Evolutionary conservation across 2,113 vertebrate genomes (phyloP).

Genomic region (Scopus umbretta): DNA sequence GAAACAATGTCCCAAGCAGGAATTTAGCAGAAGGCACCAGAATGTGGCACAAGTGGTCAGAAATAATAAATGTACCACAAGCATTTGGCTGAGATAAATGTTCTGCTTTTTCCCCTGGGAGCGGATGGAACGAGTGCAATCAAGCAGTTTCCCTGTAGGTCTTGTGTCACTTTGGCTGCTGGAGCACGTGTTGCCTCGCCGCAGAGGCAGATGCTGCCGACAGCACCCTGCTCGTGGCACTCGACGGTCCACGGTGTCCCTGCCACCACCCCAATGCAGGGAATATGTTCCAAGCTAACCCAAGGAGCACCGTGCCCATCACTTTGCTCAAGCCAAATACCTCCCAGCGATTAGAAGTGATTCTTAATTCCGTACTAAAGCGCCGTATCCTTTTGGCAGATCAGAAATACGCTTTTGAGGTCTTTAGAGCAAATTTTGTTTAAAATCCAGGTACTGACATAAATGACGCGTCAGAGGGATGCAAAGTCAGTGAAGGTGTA

Average conservation of each 20-base stretch:
- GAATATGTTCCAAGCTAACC: not conserved
- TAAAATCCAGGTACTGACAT: not conserved
- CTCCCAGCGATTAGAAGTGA: not conserved
- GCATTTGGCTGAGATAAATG: not conserved
- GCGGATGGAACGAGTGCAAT: not conserved
- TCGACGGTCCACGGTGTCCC: accelerated
- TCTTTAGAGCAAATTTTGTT: not conserved
- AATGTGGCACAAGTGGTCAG: not conserved
- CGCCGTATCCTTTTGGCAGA: not conserved
- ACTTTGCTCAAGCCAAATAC: not conserved
- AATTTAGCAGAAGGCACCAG: not conserved
- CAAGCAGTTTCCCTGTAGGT: not conserved
- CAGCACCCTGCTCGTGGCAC: not conserved
- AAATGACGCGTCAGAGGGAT: not conserved
- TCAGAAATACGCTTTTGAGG: accelerated
- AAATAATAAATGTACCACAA: not conserved
- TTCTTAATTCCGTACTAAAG: not conserved
- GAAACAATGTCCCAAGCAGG: not conserved
- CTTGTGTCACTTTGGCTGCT: not conserved
- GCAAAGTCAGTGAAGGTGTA: not conserved
- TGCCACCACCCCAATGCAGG: not conserved
- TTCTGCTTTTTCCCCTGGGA: not conserved
- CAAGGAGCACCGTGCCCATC: not conserved
- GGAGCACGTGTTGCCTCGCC: not conserved
- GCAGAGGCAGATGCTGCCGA: not conserved